phyloP scores from a whole-genome alignment of 2,888 invertebrate genomes.

The Drosophila antonietae region DNA sequence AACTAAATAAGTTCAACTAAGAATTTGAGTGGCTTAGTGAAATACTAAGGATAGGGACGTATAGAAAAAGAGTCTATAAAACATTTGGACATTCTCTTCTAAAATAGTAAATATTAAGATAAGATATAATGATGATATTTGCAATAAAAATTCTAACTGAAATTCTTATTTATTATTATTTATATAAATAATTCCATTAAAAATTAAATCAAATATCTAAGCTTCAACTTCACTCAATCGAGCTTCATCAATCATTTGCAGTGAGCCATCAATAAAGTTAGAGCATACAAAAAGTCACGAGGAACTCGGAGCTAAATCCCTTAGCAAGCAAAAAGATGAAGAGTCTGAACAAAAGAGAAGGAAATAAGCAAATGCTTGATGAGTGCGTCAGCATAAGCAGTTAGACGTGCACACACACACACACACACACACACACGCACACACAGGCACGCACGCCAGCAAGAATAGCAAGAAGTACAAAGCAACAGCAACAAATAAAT shows the following conservation, averaged over 20 bases:
- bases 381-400: slow-evolving; percentile 49
- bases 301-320: slow-evolving; percentile 12
- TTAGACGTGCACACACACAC: slow-evolving; percentile 10
- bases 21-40: background rate
- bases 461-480: background rate
- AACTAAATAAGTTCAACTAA: background rate
- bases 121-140: no score
- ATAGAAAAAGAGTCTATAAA: background rate
- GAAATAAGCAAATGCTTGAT: slow-evolving; percentile 37
- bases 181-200: background rate
- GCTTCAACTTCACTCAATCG: background rate
- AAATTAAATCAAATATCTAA: background rate
- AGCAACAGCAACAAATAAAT: slow-evolving; percentile 48
- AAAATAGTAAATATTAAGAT: background rate
- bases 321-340: slow-evolving; percentile 31
- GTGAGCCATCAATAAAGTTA: slow-evolving; percentile 21
- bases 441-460: background rate
- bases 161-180: no score
- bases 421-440: background rate
- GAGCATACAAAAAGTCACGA: slow-evolving; percentile 29
- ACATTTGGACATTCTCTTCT: background rate
- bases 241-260: slow-evolving; percentile 7
- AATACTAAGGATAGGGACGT: background rate
- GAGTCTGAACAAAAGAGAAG: slow-evolving; percentile 18
- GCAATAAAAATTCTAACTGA: no score